phyloP scores from a whole-genome alignment of 2,113 vertebrate genomes.

The Macrotus californicus region DNA sequence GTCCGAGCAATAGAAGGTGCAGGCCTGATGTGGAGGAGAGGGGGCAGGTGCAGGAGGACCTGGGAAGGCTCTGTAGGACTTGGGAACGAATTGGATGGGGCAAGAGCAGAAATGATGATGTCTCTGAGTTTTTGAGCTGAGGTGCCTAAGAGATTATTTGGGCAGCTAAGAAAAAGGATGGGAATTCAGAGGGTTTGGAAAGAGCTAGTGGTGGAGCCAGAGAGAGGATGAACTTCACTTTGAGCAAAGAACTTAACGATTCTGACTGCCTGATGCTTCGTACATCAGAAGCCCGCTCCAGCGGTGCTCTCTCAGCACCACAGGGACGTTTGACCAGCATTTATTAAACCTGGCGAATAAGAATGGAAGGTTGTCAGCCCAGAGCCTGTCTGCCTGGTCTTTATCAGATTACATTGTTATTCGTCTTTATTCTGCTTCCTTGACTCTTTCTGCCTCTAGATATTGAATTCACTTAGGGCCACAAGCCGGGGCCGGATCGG shows the following conservation, averaged over 20 bases:
- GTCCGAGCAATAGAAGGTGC: neutral
- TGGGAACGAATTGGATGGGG: neutral
- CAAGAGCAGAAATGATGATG: neutral
- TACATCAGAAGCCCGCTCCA: neutral
- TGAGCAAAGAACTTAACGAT: neutral
- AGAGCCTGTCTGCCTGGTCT: neutral
- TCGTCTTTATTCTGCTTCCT: neutral
- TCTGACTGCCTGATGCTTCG: neutral
- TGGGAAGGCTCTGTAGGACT: rapidly evolving
- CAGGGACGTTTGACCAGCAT: neutral
- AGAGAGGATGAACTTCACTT: neutral
- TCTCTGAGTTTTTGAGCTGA: neutral
- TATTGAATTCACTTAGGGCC: neutral
- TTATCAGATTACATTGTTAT: neutral
- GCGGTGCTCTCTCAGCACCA: neutral
- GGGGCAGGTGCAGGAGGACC: neutral
- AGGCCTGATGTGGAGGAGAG: too few relatives aligned
- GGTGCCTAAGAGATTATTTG: neutral
- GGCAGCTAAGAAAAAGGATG: neutral
- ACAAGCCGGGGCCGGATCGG: neutral
- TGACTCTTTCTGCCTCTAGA: neutral
- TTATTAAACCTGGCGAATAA: neutral
- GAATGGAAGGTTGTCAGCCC: neutral
- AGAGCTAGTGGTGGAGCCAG: neutral
- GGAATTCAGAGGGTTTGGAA: neutral